Evolutionary conservation across 2,888 invertebrate species (phyloP).

Genomic region (Agriopis aurantiaria): DNA sequence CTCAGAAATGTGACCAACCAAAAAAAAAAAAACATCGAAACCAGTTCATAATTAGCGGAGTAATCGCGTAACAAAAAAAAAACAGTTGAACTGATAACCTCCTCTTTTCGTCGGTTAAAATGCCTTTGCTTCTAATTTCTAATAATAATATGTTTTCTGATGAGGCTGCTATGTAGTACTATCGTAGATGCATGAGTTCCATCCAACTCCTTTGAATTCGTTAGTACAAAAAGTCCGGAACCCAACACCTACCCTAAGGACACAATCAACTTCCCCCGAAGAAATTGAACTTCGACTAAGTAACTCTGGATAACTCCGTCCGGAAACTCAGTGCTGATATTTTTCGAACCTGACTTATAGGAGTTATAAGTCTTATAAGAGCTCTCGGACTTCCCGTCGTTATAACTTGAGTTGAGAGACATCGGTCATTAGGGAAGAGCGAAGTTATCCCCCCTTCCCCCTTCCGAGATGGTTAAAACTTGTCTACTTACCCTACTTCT

Average conservation of each 20-base stretch:
- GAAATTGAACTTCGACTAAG: conserved; percentile 9
- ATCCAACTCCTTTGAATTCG: neutral
- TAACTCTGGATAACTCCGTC: conserved; percentile 21
- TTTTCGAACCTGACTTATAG: conserved; percentile 35
- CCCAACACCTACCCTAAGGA: conserved; percentile 9
- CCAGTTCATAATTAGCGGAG: no score
- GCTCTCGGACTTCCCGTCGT: conserved; percentile 36
- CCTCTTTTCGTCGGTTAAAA: no score
- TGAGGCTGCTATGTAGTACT: neutral
- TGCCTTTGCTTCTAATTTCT: no score
- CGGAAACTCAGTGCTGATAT: conserved; percentile 19
- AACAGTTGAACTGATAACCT: no score
- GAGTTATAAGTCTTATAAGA: conserved; percentile 19
- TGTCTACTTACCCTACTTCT: conserved; percentile 24
- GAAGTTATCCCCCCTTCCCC: conserved; percentile 4
- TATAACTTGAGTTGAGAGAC: conserved; percentile 44
- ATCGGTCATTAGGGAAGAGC: conserved; percentile 43
- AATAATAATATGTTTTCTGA: neutral
- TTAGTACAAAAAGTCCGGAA: conserved; percentile 1
- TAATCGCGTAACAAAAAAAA: no score
- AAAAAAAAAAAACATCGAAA: no score
- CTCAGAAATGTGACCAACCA: no score
- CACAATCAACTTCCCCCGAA: conserved; percentile 15
- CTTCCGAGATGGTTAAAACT: conserved; percentile 24
- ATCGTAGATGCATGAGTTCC: neutral